These are phyloP conservation scores for Drosophila tani DNA, from an alignment of 1,140 invertebrate species.

Conservation along the genomic window DNA sequence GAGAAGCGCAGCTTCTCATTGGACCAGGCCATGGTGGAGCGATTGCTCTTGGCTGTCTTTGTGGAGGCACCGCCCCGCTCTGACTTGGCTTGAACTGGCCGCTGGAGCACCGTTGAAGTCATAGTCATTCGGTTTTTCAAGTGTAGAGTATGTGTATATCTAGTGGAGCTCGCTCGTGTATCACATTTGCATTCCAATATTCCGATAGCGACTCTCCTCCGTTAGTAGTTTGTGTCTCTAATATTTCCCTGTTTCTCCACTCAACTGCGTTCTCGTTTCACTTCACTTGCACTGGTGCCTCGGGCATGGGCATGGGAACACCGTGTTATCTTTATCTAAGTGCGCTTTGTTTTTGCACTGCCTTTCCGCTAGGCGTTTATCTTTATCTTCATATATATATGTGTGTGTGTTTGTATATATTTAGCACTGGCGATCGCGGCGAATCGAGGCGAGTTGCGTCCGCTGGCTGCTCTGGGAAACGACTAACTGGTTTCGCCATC, in stretches of 20 bases:
- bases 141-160: constrained; percentile 14
- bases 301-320: constrained; percentile 51
- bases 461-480: constrained; percentile 58
- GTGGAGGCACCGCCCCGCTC: constrained; percentile 28
- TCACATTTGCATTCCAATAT: constrained; percentile 68
- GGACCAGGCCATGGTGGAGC: constrained; percentile 80
- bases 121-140: constrained; percentile 70
- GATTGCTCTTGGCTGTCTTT: constrained; percentile 34
- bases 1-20: constrained; percentile 83
- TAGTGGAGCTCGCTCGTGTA: constrained; percentile 29
- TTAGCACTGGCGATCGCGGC: constrained; percentile 31
- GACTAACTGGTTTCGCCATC: constrained; percentile 81
- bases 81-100: constrained; percentile 58
- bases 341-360: constrained; percentile 39
- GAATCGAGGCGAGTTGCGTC: constrained; percentile 36
- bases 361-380: constrained; percentile 25
- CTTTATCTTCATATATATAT: constrained; percentile 31
- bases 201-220: constrained; percentile 19
- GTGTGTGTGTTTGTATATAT: neutral
- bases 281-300: constrained; percentile 53
- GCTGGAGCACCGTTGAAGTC: constrained; percentile 83
- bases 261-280: constrained; percentile 53
- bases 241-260: constrained; percentile 47
- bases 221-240: neutral
- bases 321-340: constrained; percentile 47